Evolutionary conservation across 2,113 vertebrate genomes (phyloP).

Genomic region (Pangasianodon hypophthalmus): DNA sequence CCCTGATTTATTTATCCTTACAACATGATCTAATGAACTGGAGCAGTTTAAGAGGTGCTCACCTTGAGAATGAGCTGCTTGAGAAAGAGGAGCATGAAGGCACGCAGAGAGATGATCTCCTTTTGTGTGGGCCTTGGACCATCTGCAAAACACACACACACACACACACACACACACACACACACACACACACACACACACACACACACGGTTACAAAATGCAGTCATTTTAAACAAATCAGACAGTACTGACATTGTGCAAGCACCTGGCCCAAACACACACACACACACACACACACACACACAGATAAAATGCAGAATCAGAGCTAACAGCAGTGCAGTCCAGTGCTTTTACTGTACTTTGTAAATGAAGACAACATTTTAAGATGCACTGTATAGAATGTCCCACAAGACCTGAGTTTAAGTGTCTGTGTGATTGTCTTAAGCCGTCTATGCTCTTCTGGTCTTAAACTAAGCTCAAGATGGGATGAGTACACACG

Average conservation of each 20-base stretch:
- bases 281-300: constrained; percentile 46
- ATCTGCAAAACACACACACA: constrained; percentile 76
- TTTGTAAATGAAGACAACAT: not conserved
- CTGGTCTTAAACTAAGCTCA: not conserved
- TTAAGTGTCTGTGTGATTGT: not conserved
- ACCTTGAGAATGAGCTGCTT: constrained; percentile 99
- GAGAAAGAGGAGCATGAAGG: constrained; percentile 98
- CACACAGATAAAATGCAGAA: constrained; percentile 4
- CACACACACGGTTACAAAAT: constrained; percentile 28
- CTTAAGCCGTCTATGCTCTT: not conserved
- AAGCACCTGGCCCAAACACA: constrained; percentile 17
- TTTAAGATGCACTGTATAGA: not conserved
- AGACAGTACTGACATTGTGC: not conserved
- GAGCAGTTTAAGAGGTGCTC: constrained; percentile 47
- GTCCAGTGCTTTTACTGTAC: not conserved
- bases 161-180: constrained; percentile 49
- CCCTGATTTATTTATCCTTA: not conserved
- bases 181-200: constrained; percentile 52
- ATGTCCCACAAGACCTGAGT: no score
- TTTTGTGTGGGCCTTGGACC: constrained; percentile 95
- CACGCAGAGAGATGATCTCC: constrained; percentile 95
- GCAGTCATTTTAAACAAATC: constrained; percentile 12
- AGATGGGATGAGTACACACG: not conserved
- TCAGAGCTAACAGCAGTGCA: not conserved
- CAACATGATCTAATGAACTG: not conserved